Evolutionary conservation across 2,888 invertebrate genomes (phyloP).

Genomic region (Torymus texanus): DNA sequence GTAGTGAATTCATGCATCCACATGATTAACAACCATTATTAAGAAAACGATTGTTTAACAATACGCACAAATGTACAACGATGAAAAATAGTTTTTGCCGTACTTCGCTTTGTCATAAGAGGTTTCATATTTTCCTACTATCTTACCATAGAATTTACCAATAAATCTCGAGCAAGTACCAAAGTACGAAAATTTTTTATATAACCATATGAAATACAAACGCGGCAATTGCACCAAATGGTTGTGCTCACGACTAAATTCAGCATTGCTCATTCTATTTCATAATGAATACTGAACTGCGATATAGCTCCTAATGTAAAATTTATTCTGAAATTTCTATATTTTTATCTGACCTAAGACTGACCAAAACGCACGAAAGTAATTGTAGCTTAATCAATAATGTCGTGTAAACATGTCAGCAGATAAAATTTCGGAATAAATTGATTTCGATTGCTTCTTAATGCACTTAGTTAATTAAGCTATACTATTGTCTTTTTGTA

Average conservation of each 20-base stretch:
- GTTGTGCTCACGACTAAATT: conserved; percentile 8
- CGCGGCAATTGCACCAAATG: conserved; percentile 7
- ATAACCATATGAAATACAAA: conserved; percentile 4
- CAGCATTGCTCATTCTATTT: conserved; percentile 14
- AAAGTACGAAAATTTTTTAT: conserved; percentile 15
- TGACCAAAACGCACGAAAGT: conserved; percentile 35
- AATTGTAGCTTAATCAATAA: conserved; percentile 7
- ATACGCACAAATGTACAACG: conserved; percentile 3
- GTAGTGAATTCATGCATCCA: too few relatives aligned
- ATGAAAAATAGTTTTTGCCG: background rate
- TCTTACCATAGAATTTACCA: conserved; percentile 1
- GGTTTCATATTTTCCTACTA: conserved; percentile 9
- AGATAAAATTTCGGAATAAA: conserved; percentile 29
- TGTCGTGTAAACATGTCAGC: conserved; percentile 10
- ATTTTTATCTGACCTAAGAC: conserved; percentile 35
- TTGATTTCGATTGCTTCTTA: conserved; percentile 5
- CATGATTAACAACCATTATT: background rate
- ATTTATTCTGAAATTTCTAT: conserved; percentile 38
- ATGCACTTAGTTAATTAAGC: background rate
- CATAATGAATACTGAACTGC: conserved; percentile 2
- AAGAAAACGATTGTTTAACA: background rate
- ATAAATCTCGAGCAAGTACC: too few relatives aligned
- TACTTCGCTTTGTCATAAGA: background rate
- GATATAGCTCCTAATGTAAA: conserved; percentile 8
- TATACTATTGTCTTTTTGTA: conserved; percentile 1